Evolutionary conservation across 1,140 invertebrate species (phyloP).

Genomic region (Lasioglossum albipes): DNA sequence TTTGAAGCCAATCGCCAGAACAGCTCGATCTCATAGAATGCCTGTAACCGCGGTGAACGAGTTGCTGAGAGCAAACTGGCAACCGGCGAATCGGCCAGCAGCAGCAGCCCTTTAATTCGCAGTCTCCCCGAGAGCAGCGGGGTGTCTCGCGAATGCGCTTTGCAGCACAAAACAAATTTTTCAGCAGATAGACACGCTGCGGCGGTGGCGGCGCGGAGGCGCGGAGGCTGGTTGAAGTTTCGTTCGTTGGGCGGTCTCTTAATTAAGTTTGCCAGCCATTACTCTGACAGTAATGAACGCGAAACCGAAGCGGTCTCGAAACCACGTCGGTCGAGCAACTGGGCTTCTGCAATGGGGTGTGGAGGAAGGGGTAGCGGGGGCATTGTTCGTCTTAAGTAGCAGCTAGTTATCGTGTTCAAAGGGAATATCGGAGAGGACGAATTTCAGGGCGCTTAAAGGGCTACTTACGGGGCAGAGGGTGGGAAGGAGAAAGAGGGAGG

Average conservation of each 20-base stretch:
- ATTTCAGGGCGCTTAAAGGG: conserved; percentile 45
- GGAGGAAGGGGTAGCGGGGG: neutral
- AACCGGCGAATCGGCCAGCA: too few relatives aligned
- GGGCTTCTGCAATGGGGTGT: neutral
- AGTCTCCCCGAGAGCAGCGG: too few relatives aligned
- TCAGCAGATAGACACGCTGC: neutral
- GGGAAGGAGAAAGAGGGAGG: neutral
- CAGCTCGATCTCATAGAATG: too few relatives aligned
- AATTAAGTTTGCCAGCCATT: conserved; percentile 4
- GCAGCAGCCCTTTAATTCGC: too few relatives aligned
- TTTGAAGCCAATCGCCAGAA: too few relatives aligned
- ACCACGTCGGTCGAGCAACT: neutral
- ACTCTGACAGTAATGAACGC: neutral
- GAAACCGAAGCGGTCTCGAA: neutral
- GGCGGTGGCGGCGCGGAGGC: too few relatives aligned
- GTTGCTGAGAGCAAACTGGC: too few relatives aligned
- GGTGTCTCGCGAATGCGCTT: neutral
- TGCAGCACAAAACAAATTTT: neutral
- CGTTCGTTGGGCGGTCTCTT: neutral
- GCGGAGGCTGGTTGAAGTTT: neutral
- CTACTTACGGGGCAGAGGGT: conserved; percentile 26
- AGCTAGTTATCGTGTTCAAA: conserved; percentile 57
- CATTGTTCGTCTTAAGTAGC: conserved; percentile 54
- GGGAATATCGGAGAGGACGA: conserved; percentile 49
- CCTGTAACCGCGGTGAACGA: too few relatives aligned